Conservation (phyloP, 2,797 vertebrate genomes). For the Channallabes apus region DNA sequence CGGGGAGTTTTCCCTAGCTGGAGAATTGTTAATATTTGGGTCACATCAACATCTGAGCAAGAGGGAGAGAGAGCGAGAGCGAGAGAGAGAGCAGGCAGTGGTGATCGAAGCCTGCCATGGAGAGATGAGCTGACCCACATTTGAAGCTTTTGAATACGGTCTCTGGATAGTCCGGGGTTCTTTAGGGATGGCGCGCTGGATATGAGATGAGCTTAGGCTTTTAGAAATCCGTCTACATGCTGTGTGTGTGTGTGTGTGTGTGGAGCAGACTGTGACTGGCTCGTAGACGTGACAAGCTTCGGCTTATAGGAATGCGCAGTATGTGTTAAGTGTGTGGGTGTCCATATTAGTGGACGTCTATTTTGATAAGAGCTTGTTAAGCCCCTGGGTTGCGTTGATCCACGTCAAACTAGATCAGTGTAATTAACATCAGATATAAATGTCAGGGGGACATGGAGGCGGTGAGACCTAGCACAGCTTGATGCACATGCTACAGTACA, state of each 20-base stretch:
- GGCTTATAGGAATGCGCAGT: neutral
- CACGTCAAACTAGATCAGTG: constrained; percentile 70
- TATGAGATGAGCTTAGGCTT: constrained; percentile 24
- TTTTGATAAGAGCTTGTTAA: constrained; percentile 65
- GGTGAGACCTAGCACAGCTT: constrained; percentile 47
- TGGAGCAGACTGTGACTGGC: neutral
- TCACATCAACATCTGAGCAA: constrained; percentile 35
- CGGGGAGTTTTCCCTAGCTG: neutral
- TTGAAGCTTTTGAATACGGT: constrained; percentile 47
- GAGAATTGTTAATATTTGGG: constrained; percentile 49
- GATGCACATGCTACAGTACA: neutral
- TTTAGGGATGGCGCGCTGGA: neutral
- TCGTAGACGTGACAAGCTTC: neutral
- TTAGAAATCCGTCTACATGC: neutral
- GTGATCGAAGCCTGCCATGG: constrained; percentile 52
- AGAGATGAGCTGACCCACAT: constrained; percentile 69
- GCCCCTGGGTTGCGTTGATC: constrained; percentile 60
- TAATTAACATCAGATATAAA: constrained; percentile 72
- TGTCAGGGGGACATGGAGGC: constrained; percentile 58
- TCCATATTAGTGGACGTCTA: constrained; percentile 15
- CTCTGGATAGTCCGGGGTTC: constrained; percentile 16
- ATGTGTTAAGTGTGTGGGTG: neutral
- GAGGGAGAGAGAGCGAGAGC: constrained; percentile 39
- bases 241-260: neutral
- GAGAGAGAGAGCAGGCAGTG: constrained; percentile 48